Conservation (phyloP, 2,888 invertebrate genomes). For the Pterostichus niger region DNA sequence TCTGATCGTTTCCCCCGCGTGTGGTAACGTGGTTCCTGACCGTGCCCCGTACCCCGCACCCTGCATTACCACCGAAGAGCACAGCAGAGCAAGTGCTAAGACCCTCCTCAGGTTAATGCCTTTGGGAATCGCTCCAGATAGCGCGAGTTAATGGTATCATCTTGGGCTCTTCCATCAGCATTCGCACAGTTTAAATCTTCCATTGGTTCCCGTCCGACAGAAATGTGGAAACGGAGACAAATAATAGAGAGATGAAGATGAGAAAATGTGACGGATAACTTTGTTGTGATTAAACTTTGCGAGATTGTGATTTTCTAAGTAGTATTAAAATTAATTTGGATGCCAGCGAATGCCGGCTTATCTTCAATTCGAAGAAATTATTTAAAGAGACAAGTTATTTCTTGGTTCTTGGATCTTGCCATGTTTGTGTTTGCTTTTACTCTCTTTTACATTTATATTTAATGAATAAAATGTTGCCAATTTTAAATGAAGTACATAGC, state of each 20-base stretch:
- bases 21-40: conserved; percentile 9
- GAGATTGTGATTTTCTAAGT: conserved; percentile 55
- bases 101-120: conserved; percentile 72
- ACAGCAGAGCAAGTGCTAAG: conserved; percentile 56
- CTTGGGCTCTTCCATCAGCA: conserved; percentile 71
- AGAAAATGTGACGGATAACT: conserved; percentile 29
- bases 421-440: conserved; percentile 24
- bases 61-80: conserved; percentile 2
- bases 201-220: conserved; percentile 26
- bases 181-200: conserved; percentile 74
- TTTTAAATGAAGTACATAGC: not conserved
- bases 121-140: conserved; percentile 72
- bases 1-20: conserved; percentile 63
- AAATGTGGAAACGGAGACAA: conserved; percentile 38
- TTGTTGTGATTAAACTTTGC: conserved; percentile 59
- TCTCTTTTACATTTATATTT: conserved; percentile 29
- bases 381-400: conserved; percentile 23
- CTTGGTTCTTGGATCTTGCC: not conserved
- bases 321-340: conserved; percentile 60
- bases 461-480: conserved; percentile 13
- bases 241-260: conserved; percentile 41
- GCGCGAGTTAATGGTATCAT: conserved; percentile 73
- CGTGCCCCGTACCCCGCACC: not conserved
- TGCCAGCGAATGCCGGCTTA: conserved; percentile 22
- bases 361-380: conserved; percentile 7